phyloP scores from a whole-genome alignment of 2,888 invertebrate species.

The Hylaea fasciaria region DNA sequence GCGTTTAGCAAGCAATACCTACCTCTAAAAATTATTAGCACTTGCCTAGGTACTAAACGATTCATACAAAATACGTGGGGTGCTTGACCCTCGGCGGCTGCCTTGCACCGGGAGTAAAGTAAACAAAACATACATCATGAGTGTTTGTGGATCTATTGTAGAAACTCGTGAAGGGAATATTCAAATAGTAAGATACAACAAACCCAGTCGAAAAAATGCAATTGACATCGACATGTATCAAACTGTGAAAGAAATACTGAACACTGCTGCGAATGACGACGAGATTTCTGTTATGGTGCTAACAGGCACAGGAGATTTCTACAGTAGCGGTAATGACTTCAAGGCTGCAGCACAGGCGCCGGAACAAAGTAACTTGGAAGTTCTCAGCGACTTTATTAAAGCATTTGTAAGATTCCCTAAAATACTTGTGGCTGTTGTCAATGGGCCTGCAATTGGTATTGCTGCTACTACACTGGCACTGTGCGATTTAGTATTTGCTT shows the following conservation, averaged over 20 bases:
- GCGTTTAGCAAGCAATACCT: too few species aligned
- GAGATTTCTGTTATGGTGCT: constrained; percentile 88
- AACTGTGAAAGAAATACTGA: constrained; percentile 86
- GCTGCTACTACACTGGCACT: constrained; percentile 93
- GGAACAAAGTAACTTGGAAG: constrained; percentile 48
- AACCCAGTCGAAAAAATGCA: constrained; percentile 93
- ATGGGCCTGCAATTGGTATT: constrained; percentile 98
- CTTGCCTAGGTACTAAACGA: too few species aligned
- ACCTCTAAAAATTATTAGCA: too few species aligned
- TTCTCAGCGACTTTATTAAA: constrained; percentile 87
- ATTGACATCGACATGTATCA: constrained; percentile 88
- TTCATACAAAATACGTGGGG: too few species aligned
- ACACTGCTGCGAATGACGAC: constrained; percentile 88
- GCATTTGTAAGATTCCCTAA: constrained; percentile 95
- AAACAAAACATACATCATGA: constrained; percentile 4
- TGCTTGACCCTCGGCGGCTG: too few species aligned
- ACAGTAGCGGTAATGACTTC: constrained; percentile 94
- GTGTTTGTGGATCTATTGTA: constrained; percentile 53
- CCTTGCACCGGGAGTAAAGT: too few species aligned
- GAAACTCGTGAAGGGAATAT: constrained; percentile 60
- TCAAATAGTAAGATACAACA: constrained; percentile 87
- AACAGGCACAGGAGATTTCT: constrained; percentile 92
- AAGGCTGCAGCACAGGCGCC: constrained; percentile 41
- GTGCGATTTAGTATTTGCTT: constrained; percentile 95
- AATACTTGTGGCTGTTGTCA: constrained; percentile 93